These are phyloP conservation scores for Myotis vivesi DNA, from an alignment of 2,797 vertebrate genomes.

Conservation along the genomic window DNA sequence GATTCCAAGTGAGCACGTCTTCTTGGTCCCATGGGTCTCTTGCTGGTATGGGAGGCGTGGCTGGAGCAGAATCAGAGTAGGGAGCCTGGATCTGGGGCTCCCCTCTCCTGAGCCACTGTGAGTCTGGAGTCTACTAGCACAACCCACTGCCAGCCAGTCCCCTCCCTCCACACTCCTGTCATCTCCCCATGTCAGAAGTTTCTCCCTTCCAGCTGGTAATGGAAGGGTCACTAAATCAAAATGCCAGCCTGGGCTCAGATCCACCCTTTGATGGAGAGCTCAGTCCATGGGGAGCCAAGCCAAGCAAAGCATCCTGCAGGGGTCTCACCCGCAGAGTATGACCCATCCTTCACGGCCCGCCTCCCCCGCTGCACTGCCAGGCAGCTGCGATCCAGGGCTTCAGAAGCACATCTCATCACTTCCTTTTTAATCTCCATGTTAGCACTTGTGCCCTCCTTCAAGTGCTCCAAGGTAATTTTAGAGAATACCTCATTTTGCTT, in stretches of 20 bases:
- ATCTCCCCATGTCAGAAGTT: neutral
- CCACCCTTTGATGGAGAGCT: constrained; percentile 23
- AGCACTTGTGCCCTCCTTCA: constrained; percentile 81
- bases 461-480: constrained; percentile 84
- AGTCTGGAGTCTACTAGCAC: neutral
- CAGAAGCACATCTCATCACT: constrained; percentile 57
- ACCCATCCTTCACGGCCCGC: neutral
- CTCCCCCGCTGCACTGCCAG: neutral
- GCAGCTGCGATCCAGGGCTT: neutral
- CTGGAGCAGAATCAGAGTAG: neutral
- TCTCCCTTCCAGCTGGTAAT: constrained; percentile 11
- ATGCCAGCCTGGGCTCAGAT: constrained; percentile 1
- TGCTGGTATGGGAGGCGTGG: neutral
- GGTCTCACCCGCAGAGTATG: neutral
- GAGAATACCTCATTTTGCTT: constrained; percentile 85
- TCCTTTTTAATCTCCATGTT: constrained; percentile 79
- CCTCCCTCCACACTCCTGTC: neutral
- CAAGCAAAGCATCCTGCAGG: neutral
- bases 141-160: neutral
- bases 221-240: constrained; percentile 57
- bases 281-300: neutral
- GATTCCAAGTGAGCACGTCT: neutral
- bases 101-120: neutral
- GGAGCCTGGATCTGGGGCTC: neutral
- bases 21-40: neutral